phyloP scores from a whole-genome alignment of 2,888 invertebrate species.

The Acleris emargana region DNA sequence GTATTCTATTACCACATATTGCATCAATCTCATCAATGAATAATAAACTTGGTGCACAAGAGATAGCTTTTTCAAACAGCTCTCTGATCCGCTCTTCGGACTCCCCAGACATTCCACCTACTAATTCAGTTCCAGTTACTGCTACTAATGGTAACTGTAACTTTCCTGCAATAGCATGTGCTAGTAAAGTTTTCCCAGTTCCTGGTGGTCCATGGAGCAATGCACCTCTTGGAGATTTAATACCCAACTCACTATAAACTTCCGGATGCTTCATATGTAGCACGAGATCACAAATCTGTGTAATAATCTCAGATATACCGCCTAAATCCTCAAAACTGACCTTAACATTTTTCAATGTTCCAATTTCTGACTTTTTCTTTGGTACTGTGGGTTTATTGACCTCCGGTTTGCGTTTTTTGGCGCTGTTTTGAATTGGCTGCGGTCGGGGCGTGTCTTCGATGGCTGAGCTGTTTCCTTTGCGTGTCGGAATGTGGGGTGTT shows the following conservation, averaged over 20 bases:
- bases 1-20: slow-evolving; percentile 95
- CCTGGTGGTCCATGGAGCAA: slow-evolving; percentile 98
- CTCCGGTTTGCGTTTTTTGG: slow-evolving; percentile 70
- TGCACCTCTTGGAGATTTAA: slow-evolving; percentile 94
- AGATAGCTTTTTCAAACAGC: slow-evolving; percentile 92
- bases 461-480: slow-evolving; percentile 56
- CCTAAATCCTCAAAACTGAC: slow-evolving; percentile 90
- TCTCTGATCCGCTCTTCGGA: slow-evolving; percentile 96
- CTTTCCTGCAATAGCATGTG: slow-evolving; percentile 93
- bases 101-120: slow-evolving; percentile 97
- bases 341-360: slow-evolving; percentile 66
- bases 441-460: slow-evolving; percentile 54
- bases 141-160: slow-evolving; percentile 92
- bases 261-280: slow-evolving; percentile 95
- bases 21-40: slow-evolving; percentile 99
- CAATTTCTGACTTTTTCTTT: slow-evolving; percentile 68
- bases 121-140: slow-evolving; percentile 95
- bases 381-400: slow-evolving; percentile 51
- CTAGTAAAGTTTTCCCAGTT: slow-evolving; percentile 94
- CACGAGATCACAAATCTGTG: slow-evolving; percentile 88
- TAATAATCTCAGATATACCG: slow-evolving; percentile 89
- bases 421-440: slow-evolving; percentile 56
- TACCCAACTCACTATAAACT: slow-evolving; percentile 92
- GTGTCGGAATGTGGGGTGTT: slow-evolving; percentile 71
- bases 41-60: slow-evolving; percentile 91